phyloP scores from a whole-genome alignment of 2,113 vertebrate species.

The Neogobius melanostomus region DNA sequence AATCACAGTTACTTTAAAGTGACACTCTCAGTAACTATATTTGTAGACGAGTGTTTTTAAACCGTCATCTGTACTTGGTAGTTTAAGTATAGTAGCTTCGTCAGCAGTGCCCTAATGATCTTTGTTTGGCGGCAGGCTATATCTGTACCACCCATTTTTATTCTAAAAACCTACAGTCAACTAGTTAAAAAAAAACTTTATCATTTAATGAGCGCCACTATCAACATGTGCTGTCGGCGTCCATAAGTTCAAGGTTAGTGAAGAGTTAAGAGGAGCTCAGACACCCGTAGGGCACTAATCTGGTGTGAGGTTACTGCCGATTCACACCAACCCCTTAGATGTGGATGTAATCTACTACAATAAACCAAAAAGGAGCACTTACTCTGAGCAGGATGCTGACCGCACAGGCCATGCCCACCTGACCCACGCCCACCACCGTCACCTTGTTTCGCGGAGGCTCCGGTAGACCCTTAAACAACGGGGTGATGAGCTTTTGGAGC shows the following conservation, averaged over 20 bases:
- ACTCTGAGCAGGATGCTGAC: conserved; percentile 89
- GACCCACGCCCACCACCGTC: conserved; percentile 91
- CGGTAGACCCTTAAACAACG: conserved; percentile 52
- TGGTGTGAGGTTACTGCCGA: neutral
- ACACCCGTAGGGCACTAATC: conserved; percentile 53
- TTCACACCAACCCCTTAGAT: conserved; percentile 16
- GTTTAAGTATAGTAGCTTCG: no score
- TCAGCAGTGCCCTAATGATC: no score
- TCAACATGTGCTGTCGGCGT: neutral
- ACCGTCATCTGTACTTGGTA: no score
- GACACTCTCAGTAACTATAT: no score
- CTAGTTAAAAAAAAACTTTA: neutral
- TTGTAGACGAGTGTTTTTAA: no score
- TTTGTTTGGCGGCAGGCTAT: no score
- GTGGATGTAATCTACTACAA: neutral
- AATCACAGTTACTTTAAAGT: no score
- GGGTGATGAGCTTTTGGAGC: conserved; percentile 84
- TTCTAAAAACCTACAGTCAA: neutral
- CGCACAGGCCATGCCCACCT: conserved; percentile 95
- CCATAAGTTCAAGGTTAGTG: conserved; percentile 8
- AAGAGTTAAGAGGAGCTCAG: conserved; percentile 38
- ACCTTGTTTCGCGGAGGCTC: conserved; percentile 84
- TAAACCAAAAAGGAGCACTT: conserved; percentile 43
- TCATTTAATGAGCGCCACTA: neutral
- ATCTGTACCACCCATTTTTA: no score